Evolutionary conservation across 2,888 invertebrate genomes (phyloP).

Genomic region (Candidula unifasciata): DNA sequence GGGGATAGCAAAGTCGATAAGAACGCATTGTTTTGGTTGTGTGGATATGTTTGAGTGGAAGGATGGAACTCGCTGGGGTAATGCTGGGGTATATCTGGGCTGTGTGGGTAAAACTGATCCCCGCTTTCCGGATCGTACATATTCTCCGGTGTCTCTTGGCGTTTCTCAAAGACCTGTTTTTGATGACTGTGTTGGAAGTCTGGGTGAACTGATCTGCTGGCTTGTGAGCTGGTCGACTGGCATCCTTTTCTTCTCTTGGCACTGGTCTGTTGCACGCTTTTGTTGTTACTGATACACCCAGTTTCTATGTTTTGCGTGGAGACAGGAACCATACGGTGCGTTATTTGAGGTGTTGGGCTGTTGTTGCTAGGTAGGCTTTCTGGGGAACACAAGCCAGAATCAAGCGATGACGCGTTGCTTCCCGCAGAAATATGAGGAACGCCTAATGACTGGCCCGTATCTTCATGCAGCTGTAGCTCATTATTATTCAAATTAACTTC

Average conservation of each 20-base stretch:
- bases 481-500: background rate
- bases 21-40: background rate
- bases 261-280: background rate
- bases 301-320: background rate
- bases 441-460: background rate
- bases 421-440: slow-evolving; percentile 55
- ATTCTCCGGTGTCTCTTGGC: background rate
- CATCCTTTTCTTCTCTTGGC: slow-evolving; percentile 4
- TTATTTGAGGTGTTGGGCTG: slow-evolving; percentile 51
- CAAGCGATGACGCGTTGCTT: slow-evolving; percentile 56
- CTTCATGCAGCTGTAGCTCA: background rate
- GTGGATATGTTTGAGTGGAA: background rate
- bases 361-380: slow-evolving; percentile 58
- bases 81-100: slow-evolving; percentile 23
- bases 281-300: background rate
- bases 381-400: slow-evolving; percentile 58
- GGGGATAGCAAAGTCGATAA: background rate
- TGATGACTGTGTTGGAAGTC: slow-evolving; percentile 28
- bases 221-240: slow-evolving; percentile 13
- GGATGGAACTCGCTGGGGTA: background rate
- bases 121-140: background rate
- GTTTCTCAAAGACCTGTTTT: background rate
- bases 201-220: background rate
- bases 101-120: slow-evolving; percentile 32
- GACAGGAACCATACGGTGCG: background rate